phyloP scores from a whole-genome alignment of 2,113 vertebrate species.

The Pelecanoides urinatrix region DNA sequence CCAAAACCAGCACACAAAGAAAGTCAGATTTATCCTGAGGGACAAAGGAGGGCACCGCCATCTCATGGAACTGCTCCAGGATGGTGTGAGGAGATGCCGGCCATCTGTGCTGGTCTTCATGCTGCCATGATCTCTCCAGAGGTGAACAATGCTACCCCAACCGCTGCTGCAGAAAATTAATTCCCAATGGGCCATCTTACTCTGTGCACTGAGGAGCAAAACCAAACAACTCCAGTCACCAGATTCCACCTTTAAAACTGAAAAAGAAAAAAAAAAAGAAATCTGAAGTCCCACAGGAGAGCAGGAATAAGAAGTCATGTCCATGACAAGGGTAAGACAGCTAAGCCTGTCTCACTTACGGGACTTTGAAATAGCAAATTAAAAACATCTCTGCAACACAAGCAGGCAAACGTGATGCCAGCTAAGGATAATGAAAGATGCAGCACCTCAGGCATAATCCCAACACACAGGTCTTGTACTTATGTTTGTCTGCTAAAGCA shows the following conservation, averaged over 20 bases:
- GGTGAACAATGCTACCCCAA: neutral
- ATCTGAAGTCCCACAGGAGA: neutral
- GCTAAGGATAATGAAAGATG: neutral
- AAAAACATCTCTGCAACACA: neutral
- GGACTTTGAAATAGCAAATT: neutral
- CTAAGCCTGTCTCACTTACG: neutral
- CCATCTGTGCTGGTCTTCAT: neutral
- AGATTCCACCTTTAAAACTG: neutral
- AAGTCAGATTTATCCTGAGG: neutral
- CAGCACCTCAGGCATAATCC: neutral
- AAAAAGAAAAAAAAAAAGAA: neutral
- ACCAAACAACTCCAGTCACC: neutral
- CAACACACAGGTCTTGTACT: neutral
- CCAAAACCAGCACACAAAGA: neutral
- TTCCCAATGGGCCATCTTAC: neutral
- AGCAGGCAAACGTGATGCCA: neutral
- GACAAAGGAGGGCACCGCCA: neutral
- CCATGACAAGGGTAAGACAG: neutral
- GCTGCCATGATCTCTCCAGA: accelerated
- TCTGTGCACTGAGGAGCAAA: neutral
- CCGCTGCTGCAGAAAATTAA: neutral
- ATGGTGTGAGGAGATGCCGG: neutral
- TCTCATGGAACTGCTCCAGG: neutral
- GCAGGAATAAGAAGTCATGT: neutral
- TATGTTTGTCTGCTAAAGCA: neutral